Evolutionary conservation across 2,113 vertebrate genomes (phyloP), one percentile per base, ranked within the genome.

Genomic region (Eretmochelys imbricata): DNA sequence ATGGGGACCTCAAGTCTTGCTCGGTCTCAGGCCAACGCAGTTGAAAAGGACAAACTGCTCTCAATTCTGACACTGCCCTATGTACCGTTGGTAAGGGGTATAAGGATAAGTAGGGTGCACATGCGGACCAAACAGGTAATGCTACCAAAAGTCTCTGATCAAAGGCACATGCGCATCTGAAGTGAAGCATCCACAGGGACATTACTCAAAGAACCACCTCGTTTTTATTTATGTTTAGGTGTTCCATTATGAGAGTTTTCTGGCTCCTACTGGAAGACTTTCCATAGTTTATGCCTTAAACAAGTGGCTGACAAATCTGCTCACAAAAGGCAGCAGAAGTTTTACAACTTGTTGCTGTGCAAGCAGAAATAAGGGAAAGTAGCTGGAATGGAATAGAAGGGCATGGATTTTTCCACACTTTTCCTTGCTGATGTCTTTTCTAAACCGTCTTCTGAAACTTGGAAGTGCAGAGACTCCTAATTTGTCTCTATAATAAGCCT

Each of bases 191-290:
- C 54, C 53, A 54, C 19, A 54, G 53, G 2, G 17, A 54, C 53
- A 22, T 54, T 55, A 5, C 24, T 57, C 55, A 57, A 27, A 57
- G 24, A 27, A 57, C 4, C 5, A 25, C 55, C 55, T 57, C 11
- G 10, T 57, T 57, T 12, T 65, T 27, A 54, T 10, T 80, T 19
- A 82, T 65, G 83, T 55, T 27, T 81, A 91, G 65, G 54, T 29
- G 54, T 2, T 86, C 17, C 50, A 20, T 10, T 72, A 10, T 80
- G 16, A 95, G 88, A 91, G 53, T 79, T 20, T 14, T 88, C 10
- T 57, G 42, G 17, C 19, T 84, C 46, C 79, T n/a, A 59, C 6
- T 29, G 0, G 0, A 4, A 75, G 2, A 82, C 75, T 2, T 69
- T 84, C 48, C 42, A 57, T 3, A 51, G 4, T 16, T 57, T 69